Conservation (phyloP, 2,888 invertebrate species). For the Stegana nigrithorax region DNA sequence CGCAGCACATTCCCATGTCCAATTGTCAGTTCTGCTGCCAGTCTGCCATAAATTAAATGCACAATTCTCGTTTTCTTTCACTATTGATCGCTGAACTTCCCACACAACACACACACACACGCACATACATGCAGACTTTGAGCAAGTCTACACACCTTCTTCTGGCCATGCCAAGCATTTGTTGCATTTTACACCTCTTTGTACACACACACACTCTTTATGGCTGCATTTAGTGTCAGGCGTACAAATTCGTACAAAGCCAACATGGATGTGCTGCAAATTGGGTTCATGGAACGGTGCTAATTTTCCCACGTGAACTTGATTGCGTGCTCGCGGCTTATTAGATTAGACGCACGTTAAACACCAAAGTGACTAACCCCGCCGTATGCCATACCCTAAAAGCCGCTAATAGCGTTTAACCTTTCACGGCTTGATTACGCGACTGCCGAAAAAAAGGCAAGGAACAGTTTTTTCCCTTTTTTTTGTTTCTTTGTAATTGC, state of each 20-base stretch:
- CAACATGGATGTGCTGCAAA: no score
- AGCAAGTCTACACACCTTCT: background rate
- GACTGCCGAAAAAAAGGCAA: background rate
- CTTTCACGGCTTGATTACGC: background rate
- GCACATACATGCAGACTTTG: constrained; percentile 31
- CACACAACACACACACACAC: no score
- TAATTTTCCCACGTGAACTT: constrained; percentile 65
- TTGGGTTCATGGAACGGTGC: constrained; percentile 37
- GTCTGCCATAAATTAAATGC: constrained; percentile 49
- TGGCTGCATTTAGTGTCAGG: background rate
- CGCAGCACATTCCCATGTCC: constrained; percentile 47
- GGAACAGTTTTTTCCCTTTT: background rate
- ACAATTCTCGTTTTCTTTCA: no score
- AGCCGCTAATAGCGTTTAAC: constrained; percentile 59
- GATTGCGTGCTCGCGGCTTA: constrained; percentile 62
- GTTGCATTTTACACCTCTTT: constrained; percentile 20
- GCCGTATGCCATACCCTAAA: constrained; percentile 47
- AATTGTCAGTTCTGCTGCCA: constrained; percentile 35
- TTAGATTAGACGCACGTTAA: constrained; percentile 54
- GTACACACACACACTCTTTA: constrained; percentile 31
- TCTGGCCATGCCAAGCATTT: constrained; percentile 16
- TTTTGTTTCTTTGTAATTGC: background rate
- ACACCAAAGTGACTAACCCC: constrained; percentile 39
- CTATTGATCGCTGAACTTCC: constrained; percentile 44
- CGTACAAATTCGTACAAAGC: no score